Evolutionary conservation across 2,888 invertebrate species (phyloP).

Genomic region (Lycia hirtaria): DNA sequence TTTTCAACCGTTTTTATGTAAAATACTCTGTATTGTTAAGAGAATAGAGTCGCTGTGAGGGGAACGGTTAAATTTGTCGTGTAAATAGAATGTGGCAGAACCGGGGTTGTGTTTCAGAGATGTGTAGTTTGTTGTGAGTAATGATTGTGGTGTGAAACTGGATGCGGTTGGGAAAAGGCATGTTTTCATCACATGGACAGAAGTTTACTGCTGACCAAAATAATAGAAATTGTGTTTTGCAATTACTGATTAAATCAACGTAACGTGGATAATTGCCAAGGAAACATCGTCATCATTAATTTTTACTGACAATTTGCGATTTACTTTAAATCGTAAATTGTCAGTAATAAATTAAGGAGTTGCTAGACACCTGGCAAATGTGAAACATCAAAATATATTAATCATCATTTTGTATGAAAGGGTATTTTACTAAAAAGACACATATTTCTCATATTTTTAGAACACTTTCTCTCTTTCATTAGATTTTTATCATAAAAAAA

Average conservation of each 20-base stretch:
- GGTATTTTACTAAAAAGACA: no score
- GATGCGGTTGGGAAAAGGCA: slow-evolving; percentile 22
- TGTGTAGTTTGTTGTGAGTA: slow-evolving; percentile 70
- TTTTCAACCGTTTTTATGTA: slow-evolving; percentile 7
- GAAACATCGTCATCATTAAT: no score
- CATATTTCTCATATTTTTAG: no score
- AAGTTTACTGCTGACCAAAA: not conserved
- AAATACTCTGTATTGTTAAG: slow-evolving; percentile 25
- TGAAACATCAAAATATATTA: no score
- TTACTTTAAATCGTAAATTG: no score
- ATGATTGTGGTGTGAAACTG: slow-evolving; percentile 56
- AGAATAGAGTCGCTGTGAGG: slow-evolving; percentile 13
- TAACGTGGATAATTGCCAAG: no score
- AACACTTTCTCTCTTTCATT: no score
- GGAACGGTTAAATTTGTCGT: slow-evolving; percentile 21
- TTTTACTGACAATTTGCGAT: no score
- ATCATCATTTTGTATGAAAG: no score
- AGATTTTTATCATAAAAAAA: no score
- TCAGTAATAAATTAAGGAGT: no score
- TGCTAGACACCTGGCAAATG: no score
- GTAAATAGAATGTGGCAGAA: slow-evolving; percentile 39
- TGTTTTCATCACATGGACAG: slow-evolving; percentile 1
- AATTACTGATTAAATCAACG: not conserved
- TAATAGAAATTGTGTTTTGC: not conserved
- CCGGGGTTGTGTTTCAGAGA: slow-evolving; percentile 53